phyloP scores from a whole-genome alignment of 1,140 invertebrate species.

The Pseudobourletiella spinata region DNA sequence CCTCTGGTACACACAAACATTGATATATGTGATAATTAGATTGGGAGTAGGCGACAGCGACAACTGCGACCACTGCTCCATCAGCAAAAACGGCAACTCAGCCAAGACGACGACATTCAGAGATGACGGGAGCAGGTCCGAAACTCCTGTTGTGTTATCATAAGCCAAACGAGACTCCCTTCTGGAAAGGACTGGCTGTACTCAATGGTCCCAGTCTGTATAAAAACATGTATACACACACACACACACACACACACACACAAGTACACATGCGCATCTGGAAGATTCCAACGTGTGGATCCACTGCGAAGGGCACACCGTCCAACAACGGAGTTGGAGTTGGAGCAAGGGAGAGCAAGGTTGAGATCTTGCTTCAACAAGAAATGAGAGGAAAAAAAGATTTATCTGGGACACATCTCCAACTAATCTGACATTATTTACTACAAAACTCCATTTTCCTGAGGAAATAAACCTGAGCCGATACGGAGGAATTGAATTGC shows the following conservation, averaged over 20 bases:
- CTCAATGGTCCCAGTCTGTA: no score
- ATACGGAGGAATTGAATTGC: slow-evolving; percentile 5
- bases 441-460: slow-evolving; percentile 18
- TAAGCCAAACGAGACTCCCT: no score
- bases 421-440: slow-evolving; percentile 24
- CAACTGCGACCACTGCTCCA: no score
- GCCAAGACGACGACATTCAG: no score
- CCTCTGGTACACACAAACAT: neutral
- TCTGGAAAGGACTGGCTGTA: no score
- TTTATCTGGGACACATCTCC: slow-evolving; percentile 19
- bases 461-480: slow-evolving; percentile 8
- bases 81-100: no score
- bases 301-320: neutral
- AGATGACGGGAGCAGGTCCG: no score
- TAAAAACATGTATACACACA: no score
- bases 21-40: neutral
- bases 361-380: neutral
- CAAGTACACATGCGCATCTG: no score
- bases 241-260: no score
- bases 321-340: neutral
- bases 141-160: no score
- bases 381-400: slow-evolving; percentile 1
- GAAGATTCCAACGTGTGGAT: neutral
- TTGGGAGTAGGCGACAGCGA: no score
- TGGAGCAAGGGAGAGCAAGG: neutral